Evolutionary conservation across 2,888 invertebrate genomes (phyloP).

Genomic region (Octodonta nipae): DNA sequence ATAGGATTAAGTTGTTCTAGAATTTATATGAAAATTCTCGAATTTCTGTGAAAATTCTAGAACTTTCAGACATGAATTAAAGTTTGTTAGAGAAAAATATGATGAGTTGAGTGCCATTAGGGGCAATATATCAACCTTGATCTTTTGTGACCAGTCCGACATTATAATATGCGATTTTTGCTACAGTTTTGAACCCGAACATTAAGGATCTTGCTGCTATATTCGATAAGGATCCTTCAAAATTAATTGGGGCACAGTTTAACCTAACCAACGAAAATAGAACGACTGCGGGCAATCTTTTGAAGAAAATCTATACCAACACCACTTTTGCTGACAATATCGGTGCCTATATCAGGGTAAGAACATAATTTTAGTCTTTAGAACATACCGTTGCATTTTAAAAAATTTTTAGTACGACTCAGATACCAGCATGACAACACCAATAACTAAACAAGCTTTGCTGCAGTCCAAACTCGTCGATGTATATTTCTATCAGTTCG

Average conservation of each 20-base stretch:
- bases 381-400: not conserved
- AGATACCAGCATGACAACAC: constrained; percentile 6
- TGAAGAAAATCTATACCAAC: constrained; percentile 7
- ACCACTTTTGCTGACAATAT: constrained; percentile 5
- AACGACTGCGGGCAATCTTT: constrained; percentile 3
- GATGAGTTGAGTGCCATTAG: too few species aligned
- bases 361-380: not conserved
- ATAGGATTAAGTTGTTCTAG: too few species aligned
- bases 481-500: constrained; percentile 9
- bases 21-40: too few species aligned
- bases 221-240: constrained; percentile 5
- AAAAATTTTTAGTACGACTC: not conserved
- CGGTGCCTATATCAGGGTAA: constrained; percentile 6
- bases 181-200: not conserved
- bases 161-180: too few species aligned
- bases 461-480: constrained; percentile 5
- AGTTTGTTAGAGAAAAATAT: too few species aligned
- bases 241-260: constrained; percentile 5
- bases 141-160: too few species aligned
- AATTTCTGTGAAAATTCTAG: too few species aligned
- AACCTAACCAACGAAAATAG: constrained; percentile 7
- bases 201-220: not conserved
- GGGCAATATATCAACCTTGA: too few species aligned
- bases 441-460: constrained; percentile 6
- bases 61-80: too few species aligned